Conservation (phyloP, 2,888 invertebrate genomes). For the Tortrix viridana region DNA sequence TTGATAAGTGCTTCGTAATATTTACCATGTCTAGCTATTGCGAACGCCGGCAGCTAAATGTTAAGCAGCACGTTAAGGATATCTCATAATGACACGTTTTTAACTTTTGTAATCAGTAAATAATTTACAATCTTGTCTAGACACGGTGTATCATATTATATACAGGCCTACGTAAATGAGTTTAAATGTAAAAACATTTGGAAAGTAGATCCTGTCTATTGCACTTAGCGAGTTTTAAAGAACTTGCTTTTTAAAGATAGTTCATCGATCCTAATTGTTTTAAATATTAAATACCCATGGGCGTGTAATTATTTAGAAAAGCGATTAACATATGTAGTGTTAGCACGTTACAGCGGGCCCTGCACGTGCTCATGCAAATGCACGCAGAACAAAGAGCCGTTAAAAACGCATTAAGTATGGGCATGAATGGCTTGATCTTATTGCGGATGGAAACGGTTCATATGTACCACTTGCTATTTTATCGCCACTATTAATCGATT, state of each 20-base stretch:
- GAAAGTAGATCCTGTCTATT: too few relatives aligned
- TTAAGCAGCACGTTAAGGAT: background rate
- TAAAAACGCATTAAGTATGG: constrained; percentile 58
- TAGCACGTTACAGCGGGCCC: constrained; percentile 37
- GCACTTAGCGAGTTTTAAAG: too few relatives aligned
- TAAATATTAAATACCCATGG: constrained; percentile 4
- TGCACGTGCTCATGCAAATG: constrained; percentile 60
- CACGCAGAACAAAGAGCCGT: constrained; percentile 61
- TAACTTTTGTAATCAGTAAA: background rate
- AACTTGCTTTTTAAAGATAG: constrained; percentile 2
- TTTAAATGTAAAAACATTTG: too few relatives aligned
- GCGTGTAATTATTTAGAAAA: constrained; percentile 48
- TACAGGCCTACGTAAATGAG: too few relatives aligned
- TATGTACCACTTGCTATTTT: constrained; percentile 43
- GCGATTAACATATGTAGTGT: constrained; percentile 49
- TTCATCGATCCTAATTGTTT: constrained; percentile 34
- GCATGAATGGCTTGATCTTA: constrained; percentile 57
- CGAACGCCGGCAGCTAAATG: constrained; percentile 7
- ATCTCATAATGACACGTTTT: background rate
- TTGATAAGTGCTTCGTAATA: constrained; percentile 64
- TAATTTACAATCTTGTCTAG: too few relatives aligned
- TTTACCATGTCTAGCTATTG: constrained; percentile 67
- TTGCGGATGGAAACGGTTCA: constrained; percentile 52
- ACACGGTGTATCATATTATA: too few relatives aligned
- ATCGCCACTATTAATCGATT: constrained; percentile 40